Base-by-base conservation (phyloP, 1,140 invertebrate species). In the Heliconius himera region DNA sequence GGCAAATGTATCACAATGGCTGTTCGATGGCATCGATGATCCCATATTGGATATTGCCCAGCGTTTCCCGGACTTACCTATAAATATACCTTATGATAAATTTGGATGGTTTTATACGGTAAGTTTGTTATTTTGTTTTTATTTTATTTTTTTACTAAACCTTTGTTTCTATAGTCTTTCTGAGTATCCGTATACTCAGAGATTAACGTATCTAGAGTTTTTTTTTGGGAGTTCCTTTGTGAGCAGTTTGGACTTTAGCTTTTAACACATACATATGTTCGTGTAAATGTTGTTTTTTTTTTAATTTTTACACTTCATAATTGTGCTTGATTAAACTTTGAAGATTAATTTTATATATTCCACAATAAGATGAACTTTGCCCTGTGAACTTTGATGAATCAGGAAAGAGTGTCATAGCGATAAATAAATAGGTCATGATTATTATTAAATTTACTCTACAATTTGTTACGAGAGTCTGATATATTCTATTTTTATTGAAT, bases 11-110 rank as follows among this genome's bases (percentile, higher is more conserved):
- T 86, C 88, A 0, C 80, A 84, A 2, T 94, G 93, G 93, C 89
- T 98, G 4, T 98, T 98, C 90, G 96, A 97, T 46, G 97, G 97
- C 8, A 98, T 97, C 83, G 90, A 96, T 4, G 97, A 98, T 89
- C 89, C 95, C 6, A 85, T 98, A 6, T 87, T 98, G 22, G 89
- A 95, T 29, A 89, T 97, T 41, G 94, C 96, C 0, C 85, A 91
- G 20, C 92, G 96, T 71, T 92, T 96, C 11, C 96, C 97, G 18
- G 89, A 95, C 0, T 85, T 95, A 0, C 91, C 85, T 13, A 89
- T 95, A 29, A 83, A 93, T 0, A 95, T 97, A 77, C 97, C 97
- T 0, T 97, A 95, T 86, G 95, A 95, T 29, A 96, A 96, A 86
- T 98, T 98, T 90, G 97, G 96, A 16, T 98, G 97, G 97, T 97